These are phyloP conservation scores for Eremophila alpestris DNA, from an alignment of 2,797 vertebrate species.

Conservation along the genomic window DNA sequence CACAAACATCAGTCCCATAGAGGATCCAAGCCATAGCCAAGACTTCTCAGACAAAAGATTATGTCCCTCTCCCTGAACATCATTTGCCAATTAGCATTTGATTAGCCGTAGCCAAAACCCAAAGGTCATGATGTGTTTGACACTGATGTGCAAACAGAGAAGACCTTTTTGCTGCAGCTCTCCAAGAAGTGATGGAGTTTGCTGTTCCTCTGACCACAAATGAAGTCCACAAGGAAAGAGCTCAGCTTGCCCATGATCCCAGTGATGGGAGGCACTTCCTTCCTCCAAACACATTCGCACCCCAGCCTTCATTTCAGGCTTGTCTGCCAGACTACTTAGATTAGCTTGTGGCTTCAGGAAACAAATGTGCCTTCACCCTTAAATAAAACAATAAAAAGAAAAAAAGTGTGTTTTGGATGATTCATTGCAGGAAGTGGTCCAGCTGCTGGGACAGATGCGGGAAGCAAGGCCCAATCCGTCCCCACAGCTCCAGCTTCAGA, in stretches of 20 bases:
- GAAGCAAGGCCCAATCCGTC: not conserved
- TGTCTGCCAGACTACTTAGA: conserved; percentile 14
- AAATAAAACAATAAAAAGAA: conserved; percentile 6
- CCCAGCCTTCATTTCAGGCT: not conserved
- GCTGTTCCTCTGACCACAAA: not conserved
- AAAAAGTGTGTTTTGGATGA: not conserved
- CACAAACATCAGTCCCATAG: not conserved
- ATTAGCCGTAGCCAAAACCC: not conserved
- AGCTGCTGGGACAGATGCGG: conserved; percentile 52
- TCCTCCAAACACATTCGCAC: not conserved
- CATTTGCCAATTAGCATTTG: not conserved
- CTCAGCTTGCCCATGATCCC: not conserved
- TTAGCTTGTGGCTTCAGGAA: conserved; percentile 22
- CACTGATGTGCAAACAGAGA: not conserved
- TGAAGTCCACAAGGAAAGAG: not conserved
- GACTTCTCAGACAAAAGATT: not conserved
- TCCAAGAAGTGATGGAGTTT: not conserved
- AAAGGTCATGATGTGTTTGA: not conserved
- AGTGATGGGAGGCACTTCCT: not conserved
- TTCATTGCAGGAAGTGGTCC: conserved; percentile 57
- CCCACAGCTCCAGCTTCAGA: not conserved
- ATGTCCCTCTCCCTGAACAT: not conserved
- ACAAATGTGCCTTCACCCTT: conserved; percentile 46
- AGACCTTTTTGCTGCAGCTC: not conserved
- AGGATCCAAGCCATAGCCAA: not conserved